Conservation (phyloP, 1,140 invertebrate genomes). For the Drosophila triauraria region DNA sequence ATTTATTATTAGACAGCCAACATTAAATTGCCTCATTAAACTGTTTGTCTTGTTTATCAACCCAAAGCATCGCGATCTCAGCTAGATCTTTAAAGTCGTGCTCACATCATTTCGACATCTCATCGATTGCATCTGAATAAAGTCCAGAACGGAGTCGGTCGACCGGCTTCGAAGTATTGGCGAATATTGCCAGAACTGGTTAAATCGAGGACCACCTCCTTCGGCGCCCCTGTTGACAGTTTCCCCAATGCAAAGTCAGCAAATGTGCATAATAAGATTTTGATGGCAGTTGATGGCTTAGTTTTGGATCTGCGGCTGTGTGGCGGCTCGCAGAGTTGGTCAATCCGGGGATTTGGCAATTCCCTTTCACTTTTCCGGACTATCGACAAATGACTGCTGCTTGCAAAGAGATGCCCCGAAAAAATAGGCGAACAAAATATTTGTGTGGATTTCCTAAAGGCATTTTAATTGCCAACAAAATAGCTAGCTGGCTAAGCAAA, state of each 20-base stretch:
- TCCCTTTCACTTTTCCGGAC: constrained; percentile 75
- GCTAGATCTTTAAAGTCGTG: constrained; percentile 54
- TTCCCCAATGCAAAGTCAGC: constrained; percentile 31
- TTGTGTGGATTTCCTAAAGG: constrained; percentile 60
- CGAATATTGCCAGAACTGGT: constrained; percentile 53
- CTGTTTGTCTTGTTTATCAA: constrained; percentile 37
- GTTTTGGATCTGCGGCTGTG: constrained; percentile 36
- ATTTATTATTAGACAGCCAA: constrained; percentile 31
- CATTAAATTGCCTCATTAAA: constrained; percentile 25
- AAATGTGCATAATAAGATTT: constrained; percentile 75
- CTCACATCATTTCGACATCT: constrained; percentile 55
- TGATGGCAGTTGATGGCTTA: constrained; percentile 62
- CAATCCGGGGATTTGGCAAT: constrained; percentile 76
- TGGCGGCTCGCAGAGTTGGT: constrained; percentile 51
- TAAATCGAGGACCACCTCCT: constrained; percentile 16
- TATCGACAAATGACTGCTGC: constrained; percentile 74
- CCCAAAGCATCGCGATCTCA: constrained; percentile 20
- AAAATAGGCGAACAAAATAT: constrained; percentile 40
- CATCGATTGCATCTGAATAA: constrained; percentile 40
- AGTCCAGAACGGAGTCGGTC: constrained; percentile 38
- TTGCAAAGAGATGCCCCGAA: constrained; percentile 41
- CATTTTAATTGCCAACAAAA: constrained; percentile 79
- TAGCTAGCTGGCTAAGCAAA: constrained; percentile 70
- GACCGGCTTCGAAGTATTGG: constrained; percentile 7
- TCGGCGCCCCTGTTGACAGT: constrained; percentile 46